Percentiles rank a stretch among this genome's conserved stretches.
Conservation (phyloP, 2,797 vertebrate species). For the Hapalemur alaotrensis region DNA sequence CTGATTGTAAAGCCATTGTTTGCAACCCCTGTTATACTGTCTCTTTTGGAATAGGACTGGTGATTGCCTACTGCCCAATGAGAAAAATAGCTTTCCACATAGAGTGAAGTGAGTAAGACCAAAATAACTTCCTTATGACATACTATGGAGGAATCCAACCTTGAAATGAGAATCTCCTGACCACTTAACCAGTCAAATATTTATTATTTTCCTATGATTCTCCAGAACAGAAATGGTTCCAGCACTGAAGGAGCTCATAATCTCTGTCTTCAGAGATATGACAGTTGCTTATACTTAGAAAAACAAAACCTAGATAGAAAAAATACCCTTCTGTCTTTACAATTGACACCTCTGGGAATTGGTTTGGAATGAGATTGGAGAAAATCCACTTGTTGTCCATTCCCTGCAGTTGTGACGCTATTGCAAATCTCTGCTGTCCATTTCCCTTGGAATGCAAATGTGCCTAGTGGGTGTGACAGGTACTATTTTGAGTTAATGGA, state of each 20-base stretch:
- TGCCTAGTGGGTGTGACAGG: not conserved
- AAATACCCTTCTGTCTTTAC: not conserved
- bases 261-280: not conserved
- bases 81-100: slow-evolving; percentile 19
- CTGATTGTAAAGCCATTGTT: slow-evolving; percentile 8
- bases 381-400: not conserved
- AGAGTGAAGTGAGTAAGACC: slow-evolving; percentile 12
- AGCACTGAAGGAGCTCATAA: not conserved
- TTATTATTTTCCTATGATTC: not conserved
- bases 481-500: slow-evolving; percentile 13
- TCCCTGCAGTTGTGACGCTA: not conserved
- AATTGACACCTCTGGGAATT: not conserved
- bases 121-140: not conserved
- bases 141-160: not conserved
- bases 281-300: not conserved
- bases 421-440: not conserved
- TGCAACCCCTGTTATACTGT: not conserved
- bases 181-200: not conserved
- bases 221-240: not conserved
- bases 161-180: not conserved
- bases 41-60: not conserved
- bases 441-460: not conserved
- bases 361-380: not conserved
- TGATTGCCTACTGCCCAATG: not conserved
- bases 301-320: not conserved